These are phyloP conservation scores for Empis livida DNA, from an alignment of 2,888 invertebrate species.

Conservation along the genomic window DNA sequence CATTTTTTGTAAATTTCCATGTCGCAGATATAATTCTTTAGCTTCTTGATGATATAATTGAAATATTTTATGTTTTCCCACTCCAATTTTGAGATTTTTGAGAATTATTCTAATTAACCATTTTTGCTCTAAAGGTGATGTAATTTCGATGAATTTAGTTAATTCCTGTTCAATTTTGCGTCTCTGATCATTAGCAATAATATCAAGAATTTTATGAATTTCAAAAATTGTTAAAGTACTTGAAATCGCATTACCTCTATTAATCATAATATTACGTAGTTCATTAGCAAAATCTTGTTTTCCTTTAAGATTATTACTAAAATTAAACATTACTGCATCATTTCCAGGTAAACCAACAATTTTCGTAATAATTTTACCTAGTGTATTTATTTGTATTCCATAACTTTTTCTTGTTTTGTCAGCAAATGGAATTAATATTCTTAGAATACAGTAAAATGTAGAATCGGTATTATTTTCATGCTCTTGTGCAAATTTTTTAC, in stretches of 20 bases:
- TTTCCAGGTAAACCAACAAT: too few species aligned
- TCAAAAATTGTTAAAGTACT: slow-evolving; percentile 50
- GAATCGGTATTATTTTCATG: slow-evolving; percentile 33
- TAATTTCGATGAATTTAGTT: slow-evolving; percentile 48
- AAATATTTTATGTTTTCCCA: slow-evolving; percentile 59
- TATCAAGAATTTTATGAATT: slow-evolving; percentile 62
- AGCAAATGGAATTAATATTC: slow-evolving; percentile 63
- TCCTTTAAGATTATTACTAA: neutral
- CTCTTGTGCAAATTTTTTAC: slow-evolving; percentile 19
- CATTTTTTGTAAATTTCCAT: slow-evolving; percentile 55
- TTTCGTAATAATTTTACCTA: slow-evolving; percentile 40
- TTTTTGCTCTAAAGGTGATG: slow-evolving; percentile 66
- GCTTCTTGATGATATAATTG: slow-evolving; percentile 68
- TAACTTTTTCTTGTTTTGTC: slow-evolving; percentile 72
- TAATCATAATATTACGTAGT: slow-evolving; percentile 54
- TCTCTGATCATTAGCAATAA: slow-evolving; percentile 53
- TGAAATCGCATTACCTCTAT: slow-evolving; percentile 34
- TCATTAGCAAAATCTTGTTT: slow-evolving; percentile 21
- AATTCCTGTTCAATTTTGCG: slow-evolving; percentile 52
- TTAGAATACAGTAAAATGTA: slow-evolving; percentile 58
- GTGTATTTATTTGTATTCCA: slow-evolving; percentile 64
- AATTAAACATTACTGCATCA: neutral
- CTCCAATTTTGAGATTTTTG: slow-evolving; percentile 67
- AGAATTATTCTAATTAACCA: slow-evolving; percentile 84
- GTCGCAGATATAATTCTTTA: slow-evolving; percentile 56